phyloP scores from a whole-genome alignment of 2,113 vertebrate species.

The Triplophysa dalaica region DNA sequence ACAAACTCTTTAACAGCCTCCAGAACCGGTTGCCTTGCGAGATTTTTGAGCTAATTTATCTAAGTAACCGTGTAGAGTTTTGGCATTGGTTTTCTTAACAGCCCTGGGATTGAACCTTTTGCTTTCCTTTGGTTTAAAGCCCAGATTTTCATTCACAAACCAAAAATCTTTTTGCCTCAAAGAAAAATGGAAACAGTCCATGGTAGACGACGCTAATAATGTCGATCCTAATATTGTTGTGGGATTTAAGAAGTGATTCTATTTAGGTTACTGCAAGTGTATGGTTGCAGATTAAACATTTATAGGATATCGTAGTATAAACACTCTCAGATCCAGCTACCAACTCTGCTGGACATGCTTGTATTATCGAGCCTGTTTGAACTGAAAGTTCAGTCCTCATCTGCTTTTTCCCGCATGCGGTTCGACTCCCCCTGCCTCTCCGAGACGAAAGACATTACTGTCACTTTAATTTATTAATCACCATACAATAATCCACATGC shows the following conservation, averaged over 20 bases:
- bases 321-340: constrained; percentile 62
- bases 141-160: constrained; percentile 1
- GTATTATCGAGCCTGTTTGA: constrained; percentile 61
- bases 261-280: constrained; percentile 50
- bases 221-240: constrained; percentile 19
- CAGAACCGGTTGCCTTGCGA: background rate
- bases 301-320: constrained; percentile 60
- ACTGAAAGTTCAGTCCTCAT: constrained; percentile 45
- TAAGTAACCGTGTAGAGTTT: background rate
- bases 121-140: constrained; percentile 13
- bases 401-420: background rate
- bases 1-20: constrained; percentile 5
- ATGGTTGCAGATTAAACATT: constrained; percentile 66
- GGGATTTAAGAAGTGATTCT: background rate
- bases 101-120: background rate
- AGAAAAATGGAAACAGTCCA: background rate
- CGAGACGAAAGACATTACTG: constrained; percentile 24
- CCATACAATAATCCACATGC: constrained; percentile 21
- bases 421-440: background rate
- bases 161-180: background rate
- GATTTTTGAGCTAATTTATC: constrained; percentile 17
- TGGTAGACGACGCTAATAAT: constrained; percentile 18
- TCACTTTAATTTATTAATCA: constrained; percentile 37
- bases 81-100: background rate
- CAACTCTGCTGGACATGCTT: constrained; percentile 50